A percentile compares a stretch with the other conserved stretches of the same genome.
Evolutionary conservation across 2,113 vertebrate species (phyloP).

Genomic region (Globicephala melas): DNA sequence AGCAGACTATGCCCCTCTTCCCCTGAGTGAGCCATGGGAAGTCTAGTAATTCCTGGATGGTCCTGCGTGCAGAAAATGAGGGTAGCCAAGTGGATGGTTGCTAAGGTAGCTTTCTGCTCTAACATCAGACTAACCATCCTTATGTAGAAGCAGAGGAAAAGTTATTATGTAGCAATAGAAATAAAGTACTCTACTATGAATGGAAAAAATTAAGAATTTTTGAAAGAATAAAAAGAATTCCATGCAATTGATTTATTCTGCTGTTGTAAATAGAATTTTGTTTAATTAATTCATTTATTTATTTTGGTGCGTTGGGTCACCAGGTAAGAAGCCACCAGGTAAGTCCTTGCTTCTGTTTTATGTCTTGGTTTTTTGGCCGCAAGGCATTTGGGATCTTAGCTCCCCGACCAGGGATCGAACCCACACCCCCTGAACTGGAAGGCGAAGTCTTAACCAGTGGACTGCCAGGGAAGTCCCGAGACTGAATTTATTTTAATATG

Average conservation of each 20-base stretch:
- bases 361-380: no score
- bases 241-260: neutral
- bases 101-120: neutral
- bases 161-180: neutral
- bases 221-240: neutral
- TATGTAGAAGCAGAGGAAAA: neutral
- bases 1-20: rapidly evolving
- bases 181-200: neutral
- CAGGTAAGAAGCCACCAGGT: no score
- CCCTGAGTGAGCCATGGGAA: neutral
- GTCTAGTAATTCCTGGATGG: neutral
- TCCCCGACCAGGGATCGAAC: no score
- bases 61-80: neutral
- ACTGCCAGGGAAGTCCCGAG: no score
- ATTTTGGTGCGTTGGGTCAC: no score
- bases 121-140: neutral
- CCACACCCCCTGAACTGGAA: no score
- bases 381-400: no score
- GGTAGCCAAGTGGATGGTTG: neutral
- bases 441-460: no score
- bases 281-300: no score
- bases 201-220: neutral
- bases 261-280: neutral
- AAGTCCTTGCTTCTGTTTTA: no score
- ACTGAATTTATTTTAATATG: conserved; percentile 30